Evolutionary conservation across 2,888 invertebrate species (phyloP), one percentile per base, ranked within the genome.

Genomic region (Steinernema scapterisci): DNA sequence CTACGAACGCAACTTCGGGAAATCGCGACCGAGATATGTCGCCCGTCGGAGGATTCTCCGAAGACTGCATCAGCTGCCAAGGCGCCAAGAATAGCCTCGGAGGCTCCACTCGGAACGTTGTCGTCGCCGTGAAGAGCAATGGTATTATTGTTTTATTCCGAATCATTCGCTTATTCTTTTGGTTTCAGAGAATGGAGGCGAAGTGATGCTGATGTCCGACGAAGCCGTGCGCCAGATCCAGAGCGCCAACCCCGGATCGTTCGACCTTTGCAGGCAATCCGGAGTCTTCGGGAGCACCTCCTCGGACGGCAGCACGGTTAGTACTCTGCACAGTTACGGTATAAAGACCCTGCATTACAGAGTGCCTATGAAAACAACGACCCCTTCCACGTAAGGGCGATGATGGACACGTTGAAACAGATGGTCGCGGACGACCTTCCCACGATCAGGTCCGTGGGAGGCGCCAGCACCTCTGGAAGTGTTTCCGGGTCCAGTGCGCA

Each of bases 341-440:
- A 23, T 11, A 54, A 19, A 54, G 54, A 23, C 54, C 54, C 25
- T 54, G 5, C 3, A 54, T 27, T 27, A 21, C 31, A 45, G 71
- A 71, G 71, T 71, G 71, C 71, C 1, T 71, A 45, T n/a, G 45
- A 46, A 19, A 52, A 73, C 45, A 70, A 71, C 25, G 75, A 76
- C 48, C 76, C 75, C 7, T 75, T 71, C 48, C 76, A 75, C 45
- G 81, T 84, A 19, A 79, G 82, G 1, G 76, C 81, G n/a, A 78
- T 83, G 56, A 75, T 84, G 74, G 84, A 84, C 75, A 84, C 81
- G 44, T 80, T 84, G 81, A 83, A 83, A 54, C 84, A 84, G 74
- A 84, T 84, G 81, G 79, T 83, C n/a, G 81, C 82, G 7, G 79
- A 80, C 27, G 84, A 84, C 46, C 77, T 73, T 11, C 43, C 46